Evolutionary conservation across 2,888 invertebrate genomes (phyloP), one percentile per base, ranked within the genome.

Genomic region (Clepsis dumicolana): DNA sequence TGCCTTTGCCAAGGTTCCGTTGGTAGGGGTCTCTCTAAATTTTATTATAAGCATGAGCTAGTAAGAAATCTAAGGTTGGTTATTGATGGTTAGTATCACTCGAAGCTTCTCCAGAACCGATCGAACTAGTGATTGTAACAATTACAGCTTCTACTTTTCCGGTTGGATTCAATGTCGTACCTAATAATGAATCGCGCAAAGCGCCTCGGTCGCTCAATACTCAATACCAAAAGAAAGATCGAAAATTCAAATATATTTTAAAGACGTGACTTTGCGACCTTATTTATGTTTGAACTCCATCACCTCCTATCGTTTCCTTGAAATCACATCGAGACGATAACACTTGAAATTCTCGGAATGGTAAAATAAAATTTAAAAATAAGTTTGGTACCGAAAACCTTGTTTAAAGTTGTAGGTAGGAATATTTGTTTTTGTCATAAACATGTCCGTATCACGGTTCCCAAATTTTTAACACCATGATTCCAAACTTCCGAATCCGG

Each of bases 1-100:
- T 80, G 81, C 82, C 80, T 82, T 80, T 77, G 78, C 65, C 73
- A 75, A 77, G 69, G 72, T 73, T 66, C 72, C 70, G 63, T 72
- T 72, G 72, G 65, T 4, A 71, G 73, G 71, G 48, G 44, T 56
- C 52, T 68, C 54, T 57, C 50, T 54, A 32, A 35, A 32, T 38
- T n/a, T n/a, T 14, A 14, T n/a, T 35, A n/a, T n/a, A n/a, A n/a
- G 24, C 21, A 35, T 21, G 1, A 5, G 21, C n/a, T 53, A n/a
- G 14, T n/a, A n/a, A n/a, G n/a, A n/a, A n/a, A n/a, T n/a, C n/a
- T n/a, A n/a, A n/a, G n/a, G n/a, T n/a, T n/a, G n/a, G n/a, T n/a
- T n/a, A n/a, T n/a, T n/a, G n/a, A n/a, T n/a, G n/a, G n/a, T n/a
- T n/a, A n/a, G n/a, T n/a, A n/a, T n/a, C n/a, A n/a, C n/a, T n/a